Conservation (phyloP, 35 echinoderm and acorn worm genomes). For the Diadema setosum region DNA sequence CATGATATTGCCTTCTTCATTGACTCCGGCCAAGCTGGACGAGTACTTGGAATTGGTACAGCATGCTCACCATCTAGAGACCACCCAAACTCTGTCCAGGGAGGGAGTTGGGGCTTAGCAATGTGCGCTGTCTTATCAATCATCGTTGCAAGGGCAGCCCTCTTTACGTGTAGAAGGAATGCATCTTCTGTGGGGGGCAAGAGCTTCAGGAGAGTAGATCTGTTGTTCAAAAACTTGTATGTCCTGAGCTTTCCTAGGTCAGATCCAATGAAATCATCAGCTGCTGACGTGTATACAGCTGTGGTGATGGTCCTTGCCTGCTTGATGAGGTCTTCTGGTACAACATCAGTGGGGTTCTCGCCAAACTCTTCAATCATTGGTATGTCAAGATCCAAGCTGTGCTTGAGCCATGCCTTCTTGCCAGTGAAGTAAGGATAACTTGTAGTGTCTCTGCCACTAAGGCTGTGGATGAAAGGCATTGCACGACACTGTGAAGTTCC, state of each 20-base stretch:
- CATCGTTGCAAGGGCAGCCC: background rate
- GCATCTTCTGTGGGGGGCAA: background rate
- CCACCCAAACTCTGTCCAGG: background rate
- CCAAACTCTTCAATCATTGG: background rate
- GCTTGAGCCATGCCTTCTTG: background rate
- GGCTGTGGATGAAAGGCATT: constrained; percentile 12
- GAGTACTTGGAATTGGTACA: background rate
- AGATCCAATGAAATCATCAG: background rate
- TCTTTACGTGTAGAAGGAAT: background rate
- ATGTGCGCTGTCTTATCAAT: constrained; percentile 17
- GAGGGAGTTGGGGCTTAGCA: background rate
- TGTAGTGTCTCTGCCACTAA: constrained; percentile 13
- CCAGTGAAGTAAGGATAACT: background rate
- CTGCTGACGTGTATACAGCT: background rate
- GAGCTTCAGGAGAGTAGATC: background rate
- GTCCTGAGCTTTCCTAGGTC: background rate
- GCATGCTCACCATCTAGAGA: background rate
- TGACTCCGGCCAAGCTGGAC: background rate
- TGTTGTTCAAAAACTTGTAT: background rate
- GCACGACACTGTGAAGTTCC: too few species aligned
- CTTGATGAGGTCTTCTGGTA: background rate
- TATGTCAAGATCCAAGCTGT: background rate
- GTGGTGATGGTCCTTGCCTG: background rate
- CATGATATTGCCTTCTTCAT: background rate
- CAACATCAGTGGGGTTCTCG: background rate